Conservation (phyloP, 2,888 invertebrate species). For the Polymixis flavicincta region DNA sequence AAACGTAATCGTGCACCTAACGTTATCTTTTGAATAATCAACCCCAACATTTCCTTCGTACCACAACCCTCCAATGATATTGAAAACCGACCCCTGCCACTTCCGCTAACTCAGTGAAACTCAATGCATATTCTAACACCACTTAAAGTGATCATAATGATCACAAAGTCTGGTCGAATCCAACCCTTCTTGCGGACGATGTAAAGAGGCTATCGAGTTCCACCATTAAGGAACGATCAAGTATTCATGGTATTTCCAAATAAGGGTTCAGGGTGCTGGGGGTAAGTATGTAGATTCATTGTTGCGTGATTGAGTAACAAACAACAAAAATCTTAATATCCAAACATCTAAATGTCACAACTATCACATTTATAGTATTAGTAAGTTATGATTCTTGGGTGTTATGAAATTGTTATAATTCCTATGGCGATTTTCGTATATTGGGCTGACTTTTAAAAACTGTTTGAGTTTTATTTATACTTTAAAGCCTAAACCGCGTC, state of each 20-base stretch:
- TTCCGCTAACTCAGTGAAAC: slow-evolving; percentile 22
- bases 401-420: neutral
- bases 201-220: slow-evolving; percentile 36
- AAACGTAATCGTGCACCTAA: neutral
- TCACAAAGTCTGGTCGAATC: slow-evolving; percentile 24
- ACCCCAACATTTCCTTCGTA: neutral
- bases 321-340: no score
- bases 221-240: slow-evolving; percentile 36
- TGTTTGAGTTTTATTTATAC: neutral
- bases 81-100: slow-evolving; percentile 14
- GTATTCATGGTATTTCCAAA: slow-evolving; percentile 46
- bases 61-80: slow-evolving; percentile 13
- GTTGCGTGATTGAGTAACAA: neutral
- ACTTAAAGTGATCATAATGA: slow-evolving; percentile 46
- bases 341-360: no score
- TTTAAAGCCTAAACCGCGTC: neutral
- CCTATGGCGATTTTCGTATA: neutral
- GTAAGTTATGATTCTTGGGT: neutral
- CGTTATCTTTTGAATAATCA: slow-evolving; percentile 18
- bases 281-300: slow-evolving; percentile 4
- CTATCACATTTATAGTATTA: no score
- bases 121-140: slow-evolving; percentile 60
- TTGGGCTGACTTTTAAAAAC: neutral
- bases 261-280: neutral
- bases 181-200: slow-evolving; percentile 22